Conservation (phyloP, 2,113 vertebrate genomes). For the Ictalurus furcatus region DNA sequence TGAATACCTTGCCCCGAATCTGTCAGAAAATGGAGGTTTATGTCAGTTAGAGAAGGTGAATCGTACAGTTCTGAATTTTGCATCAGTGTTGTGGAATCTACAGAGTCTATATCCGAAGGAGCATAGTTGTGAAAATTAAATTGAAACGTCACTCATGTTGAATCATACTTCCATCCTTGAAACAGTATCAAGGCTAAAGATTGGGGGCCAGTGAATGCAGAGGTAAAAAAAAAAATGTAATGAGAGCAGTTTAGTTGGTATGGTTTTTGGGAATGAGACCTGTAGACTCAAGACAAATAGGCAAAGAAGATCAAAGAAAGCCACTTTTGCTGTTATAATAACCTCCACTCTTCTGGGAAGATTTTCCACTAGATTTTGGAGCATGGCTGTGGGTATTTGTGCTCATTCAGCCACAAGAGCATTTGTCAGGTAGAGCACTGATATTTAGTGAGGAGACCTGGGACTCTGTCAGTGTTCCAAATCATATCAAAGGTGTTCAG, state of each 20-base stretch:
- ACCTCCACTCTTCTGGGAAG: background rate
- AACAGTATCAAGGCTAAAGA: background rate
- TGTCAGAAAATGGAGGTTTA: constrained; percentile 54
- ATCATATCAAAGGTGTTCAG: background rate
- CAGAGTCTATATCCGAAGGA: background rate
- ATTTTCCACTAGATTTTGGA: background rate
- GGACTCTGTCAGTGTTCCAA: background rate
- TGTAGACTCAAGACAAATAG: background rate
- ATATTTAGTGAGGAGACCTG: background rate
- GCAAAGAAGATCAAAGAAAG: background rate
- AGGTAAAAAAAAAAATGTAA: background rate
- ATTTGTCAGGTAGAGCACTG: background rate
- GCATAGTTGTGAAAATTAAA: background rate
- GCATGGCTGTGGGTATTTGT: background rate
- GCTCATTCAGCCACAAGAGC: background rate
- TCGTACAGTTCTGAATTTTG: constrained; percentile 35
- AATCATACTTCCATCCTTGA: background rate
- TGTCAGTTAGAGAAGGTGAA: constrained; percentile 35
- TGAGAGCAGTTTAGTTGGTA: background rate
- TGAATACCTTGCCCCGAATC: constrained; percentile 61
- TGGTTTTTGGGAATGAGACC: background rate
- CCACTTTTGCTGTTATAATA: background rate
- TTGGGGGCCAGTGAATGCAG: background rate
- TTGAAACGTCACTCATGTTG: background rate
- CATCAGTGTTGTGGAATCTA: constrained; percentile 19